Conservation (phyloP, 2,113 vertebrate species). For the Silurus asotus region DNA sequence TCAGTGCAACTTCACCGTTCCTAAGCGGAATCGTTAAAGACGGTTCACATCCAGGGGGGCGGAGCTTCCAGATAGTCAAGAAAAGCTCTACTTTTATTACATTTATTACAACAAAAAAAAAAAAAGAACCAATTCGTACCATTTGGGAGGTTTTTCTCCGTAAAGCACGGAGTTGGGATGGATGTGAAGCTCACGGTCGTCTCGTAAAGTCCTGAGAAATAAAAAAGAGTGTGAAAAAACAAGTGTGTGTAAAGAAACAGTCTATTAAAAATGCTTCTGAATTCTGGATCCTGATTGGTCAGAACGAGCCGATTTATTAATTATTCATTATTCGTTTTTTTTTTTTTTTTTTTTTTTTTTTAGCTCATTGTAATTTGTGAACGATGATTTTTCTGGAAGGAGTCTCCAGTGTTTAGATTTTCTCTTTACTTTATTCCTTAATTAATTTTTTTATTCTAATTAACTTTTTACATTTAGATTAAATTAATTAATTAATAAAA, state of each 20-base stretch:
- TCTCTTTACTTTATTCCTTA: neutral
- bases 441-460: neutral
- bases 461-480: neutral
- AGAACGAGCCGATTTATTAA: neutral
- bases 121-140: conserved; percentile 66
- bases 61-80: no score
- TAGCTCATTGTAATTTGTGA: neutral
- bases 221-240: no score
- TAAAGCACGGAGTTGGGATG: conserved; percentile 93
- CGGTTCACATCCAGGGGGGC: no score
- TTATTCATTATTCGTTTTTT: neutral
- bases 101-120: no score
- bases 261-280: neutral
- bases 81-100: no score
- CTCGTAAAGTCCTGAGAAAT: conserved; percentile 85
- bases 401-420: neutral
- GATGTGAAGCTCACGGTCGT: conserved; percentile 93
- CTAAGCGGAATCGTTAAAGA: no score
- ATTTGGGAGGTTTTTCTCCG: conserved; percentile 94
- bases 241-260: neutral
- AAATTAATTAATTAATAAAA: no score
- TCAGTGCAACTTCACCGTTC: no score
- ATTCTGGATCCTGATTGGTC: neutral
- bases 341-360: no score
- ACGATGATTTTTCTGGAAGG: neutral